Conservation (phyloP, 2,888 invertebrate species). For the Brachynemurus nebulosus region DNA sequence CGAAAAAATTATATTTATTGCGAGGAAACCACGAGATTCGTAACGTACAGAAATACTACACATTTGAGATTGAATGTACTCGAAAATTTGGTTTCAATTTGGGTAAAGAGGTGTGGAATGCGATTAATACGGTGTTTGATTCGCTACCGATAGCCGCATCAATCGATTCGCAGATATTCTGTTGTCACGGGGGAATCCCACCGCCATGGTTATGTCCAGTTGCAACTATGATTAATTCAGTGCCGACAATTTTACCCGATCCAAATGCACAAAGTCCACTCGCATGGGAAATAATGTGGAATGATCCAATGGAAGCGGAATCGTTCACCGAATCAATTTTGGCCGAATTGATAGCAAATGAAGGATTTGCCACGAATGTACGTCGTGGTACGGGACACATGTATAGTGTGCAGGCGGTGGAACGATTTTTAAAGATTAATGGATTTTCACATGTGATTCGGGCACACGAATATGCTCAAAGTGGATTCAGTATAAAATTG, state of each 20-base stretch:
- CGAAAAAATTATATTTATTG: slow-evolving; percentile 45
- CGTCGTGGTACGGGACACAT: slow-evolving; percentile 59
- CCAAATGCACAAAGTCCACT: slow-evolving; percentile 55
- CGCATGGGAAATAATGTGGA: slow-evolving; percentile 71
- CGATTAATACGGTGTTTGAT: slow-evolving; percentile 57
- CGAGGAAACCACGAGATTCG: slow-evolving; percentile 68
- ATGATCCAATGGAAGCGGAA: slow-evolving; percentile 48
- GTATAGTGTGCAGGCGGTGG: slow-evolving; percentile 53
- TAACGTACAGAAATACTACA: slow-evolving; percentile 57
- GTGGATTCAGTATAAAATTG: slow-evolving; percentile 58
- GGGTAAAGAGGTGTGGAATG: slow-evolving; percentile 51
- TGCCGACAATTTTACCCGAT: slow-evolving; percentile 47
- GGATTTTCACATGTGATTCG: slow-evolving; percentile 54
- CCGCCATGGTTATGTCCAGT: slow-evolving; percentile 51
- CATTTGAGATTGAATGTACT: slow-evolving; percentile 50
- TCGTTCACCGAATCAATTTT: slow-evolving; percentile 31
- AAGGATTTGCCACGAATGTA: slow-evolving; percentile 53
- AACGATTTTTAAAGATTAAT: slow-evolving; percentile 49
- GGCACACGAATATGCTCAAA: slow-evolving; percentile 59
- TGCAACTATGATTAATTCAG: slow-evolving; percentile 45
- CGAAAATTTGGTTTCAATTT: slow-evolving; percentile 50
- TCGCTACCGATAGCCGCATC: slow-evolving; percentile 56
- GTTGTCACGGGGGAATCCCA: slow-evolving; percentile 67
- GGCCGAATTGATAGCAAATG: slow-evolving; percentile 39
- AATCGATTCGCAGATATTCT: slow-evolving; percentile 61